Evolutionary conservation across 2,797 vertebrate genomes (phyloP).

Genomic region (Fringilla coelebs): DNA sequence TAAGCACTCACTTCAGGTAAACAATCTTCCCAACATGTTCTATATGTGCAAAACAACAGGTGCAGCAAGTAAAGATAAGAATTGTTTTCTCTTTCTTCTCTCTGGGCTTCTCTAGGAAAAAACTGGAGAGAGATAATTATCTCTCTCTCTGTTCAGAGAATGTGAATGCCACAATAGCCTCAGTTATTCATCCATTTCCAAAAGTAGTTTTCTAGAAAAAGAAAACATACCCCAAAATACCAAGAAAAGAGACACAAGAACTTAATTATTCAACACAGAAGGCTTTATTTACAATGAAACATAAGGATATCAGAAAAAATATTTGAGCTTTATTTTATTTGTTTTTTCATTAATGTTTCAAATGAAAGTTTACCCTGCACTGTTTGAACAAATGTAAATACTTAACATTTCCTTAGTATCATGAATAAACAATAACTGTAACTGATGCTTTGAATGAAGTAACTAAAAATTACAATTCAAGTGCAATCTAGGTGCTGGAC

Average conservation of each 20-base stretch:
- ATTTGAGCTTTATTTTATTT: neutral
- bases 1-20: neutral
- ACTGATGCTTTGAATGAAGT: neutral
- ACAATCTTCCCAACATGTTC: neutral
- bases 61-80: neutral
- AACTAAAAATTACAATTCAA: neutral
- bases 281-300: constrained; percentile 43
- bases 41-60: neutral
- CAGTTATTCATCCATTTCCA: neutral
- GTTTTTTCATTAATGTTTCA: neutral
- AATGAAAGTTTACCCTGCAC: neutral
- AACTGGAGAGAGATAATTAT: neutral
- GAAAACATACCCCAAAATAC: neutral
- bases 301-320: neutral
- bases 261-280: neutral
- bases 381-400: constrained; percentile 20
- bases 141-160: neutral
- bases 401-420: neutral
- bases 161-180: neutral
- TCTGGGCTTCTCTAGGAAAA: neutral
- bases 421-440: neutral
- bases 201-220: neutral
- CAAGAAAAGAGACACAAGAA: neutral
- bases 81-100: neutral
- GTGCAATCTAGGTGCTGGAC: neutral